A percentile compares a stretch with the other conserved stretches of the same genome.
Conservation (phyloP, 2,113 vertebrate genomes). For the Chlamydotis undulata region DNA sequence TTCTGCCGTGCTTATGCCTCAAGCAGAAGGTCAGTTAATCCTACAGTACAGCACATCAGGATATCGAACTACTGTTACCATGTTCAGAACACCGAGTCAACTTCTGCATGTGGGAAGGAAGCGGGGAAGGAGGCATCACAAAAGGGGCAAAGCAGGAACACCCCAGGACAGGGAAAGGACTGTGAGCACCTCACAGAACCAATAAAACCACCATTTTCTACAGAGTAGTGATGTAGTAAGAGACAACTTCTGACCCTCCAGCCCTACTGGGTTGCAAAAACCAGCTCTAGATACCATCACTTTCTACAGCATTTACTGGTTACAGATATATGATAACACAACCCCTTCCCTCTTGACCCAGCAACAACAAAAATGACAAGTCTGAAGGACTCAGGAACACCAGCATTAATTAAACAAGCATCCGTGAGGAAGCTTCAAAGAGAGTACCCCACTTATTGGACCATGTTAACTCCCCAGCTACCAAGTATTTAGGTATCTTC, state of each 20-base stretch:
- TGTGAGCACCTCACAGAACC: not conserved
- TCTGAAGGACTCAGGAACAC: not conserved
- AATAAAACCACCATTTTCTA: not conserved
- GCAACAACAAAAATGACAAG: not conserved
- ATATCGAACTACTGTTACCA: not conserved
- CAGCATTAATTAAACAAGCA: not conserved
- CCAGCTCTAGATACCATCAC: not conserved
- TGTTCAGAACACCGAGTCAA: not conserved
- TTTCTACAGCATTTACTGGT: not conserved
- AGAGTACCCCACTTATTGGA: not conserved
- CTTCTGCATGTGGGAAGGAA: not conserved
- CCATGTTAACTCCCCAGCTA: not conserved
- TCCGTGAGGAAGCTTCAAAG: not conserved
- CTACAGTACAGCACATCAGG: accelerated
- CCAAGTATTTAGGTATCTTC: not conserved
- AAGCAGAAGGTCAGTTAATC: not conserved
- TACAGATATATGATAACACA: not conserved
- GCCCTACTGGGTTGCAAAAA: not conserved
- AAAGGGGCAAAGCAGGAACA: not conserved
- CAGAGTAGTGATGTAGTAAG: not conserved
- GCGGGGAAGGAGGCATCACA: not conserved
- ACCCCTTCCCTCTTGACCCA: not conserved
- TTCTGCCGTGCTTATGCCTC: not conserved
- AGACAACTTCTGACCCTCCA: not conserved
- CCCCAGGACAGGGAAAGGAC: not conserved